Conservation (phyloP, 1,140 invertebrate genomes). For the Oryctes rhinoceros region DNA sequence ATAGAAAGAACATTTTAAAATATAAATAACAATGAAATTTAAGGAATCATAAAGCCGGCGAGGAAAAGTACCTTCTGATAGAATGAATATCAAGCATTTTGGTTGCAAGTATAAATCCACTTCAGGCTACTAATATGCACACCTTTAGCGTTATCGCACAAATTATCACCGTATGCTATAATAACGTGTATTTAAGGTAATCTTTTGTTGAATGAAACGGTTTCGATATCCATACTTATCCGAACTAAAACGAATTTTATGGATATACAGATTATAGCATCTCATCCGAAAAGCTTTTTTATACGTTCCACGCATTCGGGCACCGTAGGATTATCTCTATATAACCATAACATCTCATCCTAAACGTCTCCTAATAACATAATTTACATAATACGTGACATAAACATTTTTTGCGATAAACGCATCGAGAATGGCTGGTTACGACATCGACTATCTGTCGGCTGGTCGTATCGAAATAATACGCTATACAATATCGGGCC, state of each 20-base stretch:
- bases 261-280: not conserved
- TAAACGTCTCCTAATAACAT: conserved; percentile 25
- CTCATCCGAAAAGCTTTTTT: not conserved
- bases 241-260: conserved; percentile 5
- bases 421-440: not conserved
- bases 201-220: not conserved
- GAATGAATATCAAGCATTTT: too few species aligned
- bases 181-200: too few species aligned
- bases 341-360: not conserved
- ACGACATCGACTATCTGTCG: not conserved
- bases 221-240: not conserved
- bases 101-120: too few species aligned
- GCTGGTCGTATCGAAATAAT: not conserved
- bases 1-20: too few species aligned
- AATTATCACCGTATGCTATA: too few species aligned
- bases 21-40: too few species aligned
- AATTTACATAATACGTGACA: conserved; percentile 27
- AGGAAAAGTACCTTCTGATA: too few species aligned
- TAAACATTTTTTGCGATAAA: conserved; percentile 19
- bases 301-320: not conserved
- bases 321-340: not conserved
- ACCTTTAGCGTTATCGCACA: too few species aligned
- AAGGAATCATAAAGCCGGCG: too few species aligned
- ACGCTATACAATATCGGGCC: not conserved
- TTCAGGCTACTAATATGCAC: too few species aligned